phyloP scores from a whole-genome alignment of 53 echinoderm and acorn worm genomes.

The Actinopyga echinites region DNA sequence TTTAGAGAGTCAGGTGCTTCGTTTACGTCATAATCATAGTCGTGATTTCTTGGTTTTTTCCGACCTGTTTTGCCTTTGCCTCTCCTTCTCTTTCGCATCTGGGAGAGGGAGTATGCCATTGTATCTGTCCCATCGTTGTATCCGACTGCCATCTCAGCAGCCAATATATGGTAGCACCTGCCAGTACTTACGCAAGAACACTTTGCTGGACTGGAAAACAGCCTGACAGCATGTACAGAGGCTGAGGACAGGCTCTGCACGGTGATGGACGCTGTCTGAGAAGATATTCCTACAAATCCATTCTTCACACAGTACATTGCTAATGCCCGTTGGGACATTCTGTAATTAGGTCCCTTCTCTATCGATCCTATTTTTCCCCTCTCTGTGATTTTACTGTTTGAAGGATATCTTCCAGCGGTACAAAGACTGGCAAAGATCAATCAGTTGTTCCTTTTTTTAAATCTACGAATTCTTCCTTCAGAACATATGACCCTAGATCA shows the following conservation, averaged over 20 bases:
- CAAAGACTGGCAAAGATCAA: background rate
- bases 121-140: background rate
- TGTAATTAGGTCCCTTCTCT: background rate
- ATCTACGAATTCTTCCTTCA: background rate
- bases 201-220: background rate
- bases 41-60: background rate
- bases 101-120: background rate
- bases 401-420: background rate
- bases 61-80: background rate
- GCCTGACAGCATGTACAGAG: background rate
- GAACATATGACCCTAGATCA: background rate
- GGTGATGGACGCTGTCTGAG: background rate
- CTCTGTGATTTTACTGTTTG: background rate
- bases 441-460: background rate
- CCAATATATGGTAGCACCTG: conserved; percentile 4
- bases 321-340: background rate
- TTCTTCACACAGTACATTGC: background rate
- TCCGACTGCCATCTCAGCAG: background rate
- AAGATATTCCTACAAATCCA: background rate
- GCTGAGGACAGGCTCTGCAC: background rate
- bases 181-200: conserved; percentile 1
- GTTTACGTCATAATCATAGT: conserved; percentile 5
- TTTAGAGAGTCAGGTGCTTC: background rate
- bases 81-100: background rate
- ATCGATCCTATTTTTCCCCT: background rate